phyloP scores from a whole-genome alignment of 92 coral and sea anemone species.

The Blastomussa wellsi region DNA sequence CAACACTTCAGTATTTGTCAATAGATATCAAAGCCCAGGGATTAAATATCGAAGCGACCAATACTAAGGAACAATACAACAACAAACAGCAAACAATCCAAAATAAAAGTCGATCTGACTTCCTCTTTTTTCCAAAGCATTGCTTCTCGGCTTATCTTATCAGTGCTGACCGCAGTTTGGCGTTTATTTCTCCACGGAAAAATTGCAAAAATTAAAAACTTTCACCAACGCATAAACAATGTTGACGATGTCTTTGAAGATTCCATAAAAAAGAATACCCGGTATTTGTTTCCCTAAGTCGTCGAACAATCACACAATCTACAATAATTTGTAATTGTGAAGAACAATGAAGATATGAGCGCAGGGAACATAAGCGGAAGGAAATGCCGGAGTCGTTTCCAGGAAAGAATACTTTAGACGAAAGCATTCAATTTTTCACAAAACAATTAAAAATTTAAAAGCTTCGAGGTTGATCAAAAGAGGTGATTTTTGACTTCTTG shows the following conservation, averaged over 20 bases:
- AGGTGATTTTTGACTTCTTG: neutral
- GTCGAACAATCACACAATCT: neutral
- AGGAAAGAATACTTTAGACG: neutral
- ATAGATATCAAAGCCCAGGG: constrained; percentile 32
- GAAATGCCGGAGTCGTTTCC: neutral
- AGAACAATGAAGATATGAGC: neutral
- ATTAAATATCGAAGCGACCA: constrained; percentile 24
- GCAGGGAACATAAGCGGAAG: neutral
- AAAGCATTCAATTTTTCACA: neutral
- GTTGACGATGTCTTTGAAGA: neutral
- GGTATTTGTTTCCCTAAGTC: neutral
- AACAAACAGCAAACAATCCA: neutral
- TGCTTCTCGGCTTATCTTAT: constrained; percentile 11
- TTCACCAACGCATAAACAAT: neutral
- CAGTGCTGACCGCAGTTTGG: neutral
- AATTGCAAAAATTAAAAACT: neutral
- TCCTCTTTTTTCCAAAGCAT: neutral
- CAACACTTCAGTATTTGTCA: constrained; percentile 43
- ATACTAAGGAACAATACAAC: constrained; percentile 1
- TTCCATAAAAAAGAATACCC: constrained; percentile 6
- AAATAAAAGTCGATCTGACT: neutral
- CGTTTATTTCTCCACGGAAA: neutral
- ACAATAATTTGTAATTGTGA: neutral
- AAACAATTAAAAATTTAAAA: constrained; percentile 14
- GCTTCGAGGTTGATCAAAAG: neutral